Base-by-base conservation (phyloP, 1,140 invertebrate genomes). In the Aporrectodea caliginosa region DNA sequence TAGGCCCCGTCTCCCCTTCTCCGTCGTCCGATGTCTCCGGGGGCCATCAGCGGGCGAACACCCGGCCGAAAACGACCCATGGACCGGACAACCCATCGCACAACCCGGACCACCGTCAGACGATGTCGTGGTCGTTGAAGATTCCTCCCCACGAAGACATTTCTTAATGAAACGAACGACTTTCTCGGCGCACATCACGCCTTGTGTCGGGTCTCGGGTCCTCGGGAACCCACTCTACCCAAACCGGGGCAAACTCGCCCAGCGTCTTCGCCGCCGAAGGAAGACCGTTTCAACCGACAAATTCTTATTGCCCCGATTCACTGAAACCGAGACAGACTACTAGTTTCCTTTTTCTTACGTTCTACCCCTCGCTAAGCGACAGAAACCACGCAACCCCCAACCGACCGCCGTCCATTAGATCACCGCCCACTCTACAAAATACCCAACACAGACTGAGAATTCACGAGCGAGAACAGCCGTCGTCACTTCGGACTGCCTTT, bases 241-340 rank as follows among this genome's bases (percentile, higher is more conserved):
- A 58, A 58, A 12, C 43, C 43, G 22, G 43, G 6, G 6, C 43
- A 58, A 22, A 58, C 43, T 12, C 6, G 43, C 43, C 43, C 43
- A 58, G 6, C 22, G 6, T 58, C 22, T 22, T 12, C 22, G 43
- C 22, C 22, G 6, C 70, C 43, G 83, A 87, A 71, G 87, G 81
- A 12, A 86, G 87, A 2, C 87, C 87, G 80, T 88, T 82, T 68
- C 84, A n/a, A n/a, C n/a, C n/a, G n/a, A n/a, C n/a, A n/a, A n/a
- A n/a, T n/a, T n/a, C n/a, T n/a, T n/a, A n/a, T n/a, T n/a, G n/a
- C n/a, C n/a, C n/a, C n/a, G n/a, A n/a, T n/a, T n/a, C n/a, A n/a
- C n/a, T n/a, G n/a, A n/a, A n/a, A n/a, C n/a, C n/a, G n/a, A n/a
- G n/a, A n/a, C n/a, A n/a, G n/a, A n/a, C n/a, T n/a, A n/a, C n/a